Base-by-base conservation (phyloP, 2,888 invertebrate genomes). In the Selenia dentaria region DNA sequence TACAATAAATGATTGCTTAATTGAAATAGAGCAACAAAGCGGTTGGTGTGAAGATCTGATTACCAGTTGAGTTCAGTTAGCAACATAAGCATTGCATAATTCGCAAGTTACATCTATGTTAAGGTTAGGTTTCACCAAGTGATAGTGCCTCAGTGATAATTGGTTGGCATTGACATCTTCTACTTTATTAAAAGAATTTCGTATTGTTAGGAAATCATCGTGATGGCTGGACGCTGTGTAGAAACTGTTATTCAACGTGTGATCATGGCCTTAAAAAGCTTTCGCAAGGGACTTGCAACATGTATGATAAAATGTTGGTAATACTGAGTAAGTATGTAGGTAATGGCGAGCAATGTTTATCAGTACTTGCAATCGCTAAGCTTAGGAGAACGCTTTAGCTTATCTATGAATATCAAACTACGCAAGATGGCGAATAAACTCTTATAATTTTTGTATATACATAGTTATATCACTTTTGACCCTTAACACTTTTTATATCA, bases 91-190 rank as follows among this genome's bases (percentile, higher is more conserved):
- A n/a, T n/a, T n/a, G n/a, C n/a, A n/a, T n/a, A n/a, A n/a, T n/a
- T n/a, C 46, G 9, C 35, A 18, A 22, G 34, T 29, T 24, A 24
- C 40, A 35, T 13, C 42, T 35, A 39, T 47, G 34, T 25, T 42
- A 57, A 52, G 49, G 50, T 47, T 54, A 40, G 39, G 38, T 54
- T 51, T 48, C 46, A 52, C 25, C 35, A 26, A 35, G 40, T 22
- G 48, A 56, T 50, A 52, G 47, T 39, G 20, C 6, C 24, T 18
- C 45, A 46, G 43, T 43, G 47, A 45, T 37, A 51, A 54, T 50
- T 40, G 24, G 16, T 5, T 48, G 60, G 51, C 60, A 61, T 58
- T 61, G 60, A 59, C 60, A 60, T 54, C 52, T 57, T 49, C 40
- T 36, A 46, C 43, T 51, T 51, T 48, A 40, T 41, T 42, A 43